Conservation (phyloP, 1,140 invertebrate species). For the Heliconius hewitsoni region DNA sequence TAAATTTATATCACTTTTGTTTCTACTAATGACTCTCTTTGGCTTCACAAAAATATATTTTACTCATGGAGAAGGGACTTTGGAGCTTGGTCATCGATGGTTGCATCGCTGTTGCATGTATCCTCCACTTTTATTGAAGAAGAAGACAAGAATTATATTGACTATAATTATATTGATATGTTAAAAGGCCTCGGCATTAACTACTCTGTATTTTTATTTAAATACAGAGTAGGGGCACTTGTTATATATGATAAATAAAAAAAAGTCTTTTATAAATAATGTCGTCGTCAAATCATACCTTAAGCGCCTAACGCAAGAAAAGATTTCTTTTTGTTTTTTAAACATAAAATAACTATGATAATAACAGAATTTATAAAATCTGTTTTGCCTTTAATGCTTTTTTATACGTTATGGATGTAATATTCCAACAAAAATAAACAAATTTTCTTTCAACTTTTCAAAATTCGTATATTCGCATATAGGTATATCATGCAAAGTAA, state of each 20-base stretch:
- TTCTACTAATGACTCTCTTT: not conserved
- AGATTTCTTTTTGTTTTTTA: too few relatives aligned
- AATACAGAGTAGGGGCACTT: not conserved
- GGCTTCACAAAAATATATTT: not conserved
- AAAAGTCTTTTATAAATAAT: not conserved
- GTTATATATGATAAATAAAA: too few relatives aligned
- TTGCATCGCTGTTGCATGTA: not conserved
- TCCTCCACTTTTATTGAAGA: not conserved
- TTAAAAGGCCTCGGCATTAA: too few relatives aligned
- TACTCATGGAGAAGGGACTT: not conserved
- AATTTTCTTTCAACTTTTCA: not conserved
- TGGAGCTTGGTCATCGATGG: not conserved
- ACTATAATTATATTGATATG: not conserved
- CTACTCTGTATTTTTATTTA: not conserved
- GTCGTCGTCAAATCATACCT: not conserved
- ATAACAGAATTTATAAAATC: too few relatives aligned
- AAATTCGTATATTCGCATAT: not conserved
- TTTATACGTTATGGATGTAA: too few relatives aligned
- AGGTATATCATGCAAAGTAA: not conserved
- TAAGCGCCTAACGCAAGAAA: too few relatives aligned
- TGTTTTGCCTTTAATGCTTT: too few relatives aligned
- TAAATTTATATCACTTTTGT: conserved; percentile 15
- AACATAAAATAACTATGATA: too few relatives aligned
- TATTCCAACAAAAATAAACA: not conserved
- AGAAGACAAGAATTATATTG: not conserved